Percentiles rank a stretch among this genome's conserved stretches.
Evolutionary conservation across 1,140 invertebrate genomes (phyloP).

Genomic region (Euura saliciscinereae): DNA sequence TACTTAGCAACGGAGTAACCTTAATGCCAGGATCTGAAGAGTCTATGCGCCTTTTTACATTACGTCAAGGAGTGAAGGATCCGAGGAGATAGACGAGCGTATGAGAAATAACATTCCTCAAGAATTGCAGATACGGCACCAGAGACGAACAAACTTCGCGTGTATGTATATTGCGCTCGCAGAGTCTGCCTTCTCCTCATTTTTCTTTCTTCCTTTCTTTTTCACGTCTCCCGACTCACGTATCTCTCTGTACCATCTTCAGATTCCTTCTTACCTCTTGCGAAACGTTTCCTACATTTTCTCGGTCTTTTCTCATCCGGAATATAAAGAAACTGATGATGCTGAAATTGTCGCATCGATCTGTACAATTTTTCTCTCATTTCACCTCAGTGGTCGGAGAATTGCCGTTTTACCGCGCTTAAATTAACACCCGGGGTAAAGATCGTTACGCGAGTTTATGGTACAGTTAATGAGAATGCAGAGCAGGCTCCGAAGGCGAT

Average conservation of each 20-base stretch:
- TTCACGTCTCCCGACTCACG: background rate
- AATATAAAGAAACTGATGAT: background rate
- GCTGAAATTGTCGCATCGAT: background rate
- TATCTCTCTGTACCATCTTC: background rate
- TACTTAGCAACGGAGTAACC: background rate
- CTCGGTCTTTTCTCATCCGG: background rate
- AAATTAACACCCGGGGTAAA: background rate
- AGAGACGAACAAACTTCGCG: background rate
- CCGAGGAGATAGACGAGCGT: background rate
- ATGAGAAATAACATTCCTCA: background rate
- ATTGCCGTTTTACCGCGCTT: background rate
- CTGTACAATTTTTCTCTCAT: background rate
- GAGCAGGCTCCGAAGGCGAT: background rate
- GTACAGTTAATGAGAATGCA: conserved; percentile 1
- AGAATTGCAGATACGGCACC: background rate
- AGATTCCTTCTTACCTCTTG: background rate
- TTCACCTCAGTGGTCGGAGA: background rate
- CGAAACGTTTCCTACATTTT: background rate
- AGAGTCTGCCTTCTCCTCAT: background rate
- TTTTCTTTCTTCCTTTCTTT: background rate
- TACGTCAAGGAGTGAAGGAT: background rate
- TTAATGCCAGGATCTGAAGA: background rate
- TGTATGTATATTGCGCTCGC: background rate
- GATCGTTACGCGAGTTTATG: background rate
- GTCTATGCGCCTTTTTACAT: background rate